Evolutionary conservation across 2,888 invertebrate genomes (phyloP), one percentile per base, ranked within the genome.

Genomic region (Gasteruption jaculator): DNA sequence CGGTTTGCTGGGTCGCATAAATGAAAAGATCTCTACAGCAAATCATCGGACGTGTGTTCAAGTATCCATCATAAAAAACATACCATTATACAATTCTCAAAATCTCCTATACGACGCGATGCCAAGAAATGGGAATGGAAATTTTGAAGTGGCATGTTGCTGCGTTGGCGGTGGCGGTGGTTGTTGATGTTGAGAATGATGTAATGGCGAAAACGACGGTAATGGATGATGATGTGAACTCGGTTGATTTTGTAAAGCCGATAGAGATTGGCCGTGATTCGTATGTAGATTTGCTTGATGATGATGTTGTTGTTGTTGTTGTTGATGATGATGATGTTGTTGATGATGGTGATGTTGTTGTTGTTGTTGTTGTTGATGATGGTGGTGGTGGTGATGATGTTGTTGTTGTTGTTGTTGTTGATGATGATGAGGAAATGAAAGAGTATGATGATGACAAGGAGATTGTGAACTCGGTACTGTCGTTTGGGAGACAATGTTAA

Each of bases 31-130:
- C n/a, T n/a, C n/a, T n/a, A n/a, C n/a, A n/a, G n/a, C n/a, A n/a
- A n/a, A n/a, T n/a, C n/a, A n/a, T n/a, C n/a, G n/a, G n/a, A n/a
- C n/a, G n/a, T n/a, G n/a, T n/a, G n/a, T n/a, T n/a, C n/a, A n/a
- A n/a, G n/a, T n/a, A n/a, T n/a, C n/a, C n/a, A n/a, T n/a, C n/a
- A n/a, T n/a, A n/a, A 24, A 24, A 8, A 24, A 24, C 7, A 7
- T 24, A 7, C 24, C 7, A 24, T 7, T 24, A 7, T 24, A 11
- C 11, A n/a, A 4, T 34, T 14, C 22, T 63, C 53, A 68, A 51
- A 62, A 69, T 56, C 69, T 61, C 48, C 65, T 60, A 43, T 66
- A 68, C 25, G 66, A 66, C 26, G 66, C 52, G 46, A 65, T 66
- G 47, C 63, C 61, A 27, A 65, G 56, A 49, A 65, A 69, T 20